Evolutionary conservation across 92 coral and sea anemone genomes (phyloP), one percentile per base, ranked within the genome.

Genomic region (Pocillopora meandrina): DNA sequence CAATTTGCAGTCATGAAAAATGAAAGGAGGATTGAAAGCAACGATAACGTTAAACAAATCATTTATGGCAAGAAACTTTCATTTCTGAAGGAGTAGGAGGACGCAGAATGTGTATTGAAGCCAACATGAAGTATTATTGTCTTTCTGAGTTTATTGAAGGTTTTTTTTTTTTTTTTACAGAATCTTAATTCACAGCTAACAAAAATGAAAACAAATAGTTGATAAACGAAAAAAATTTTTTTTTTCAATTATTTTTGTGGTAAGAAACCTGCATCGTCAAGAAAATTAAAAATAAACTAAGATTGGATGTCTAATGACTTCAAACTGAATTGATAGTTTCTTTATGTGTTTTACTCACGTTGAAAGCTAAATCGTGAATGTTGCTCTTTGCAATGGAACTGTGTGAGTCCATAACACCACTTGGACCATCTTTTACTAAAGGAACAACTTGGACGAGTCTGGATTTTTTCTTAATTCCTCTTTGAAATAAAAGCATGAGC

Each of bases 401-500:
- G 36, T 81, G 77, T 7, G 77, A 71, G 36, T 71, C 69, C 7
- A 23, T 17, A 36, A 26, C 85, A n/a, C 77, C 70, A 31, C 33
- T n/a, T 26, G 1, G 58, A 10, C 85, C 42, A 1, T 81, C 70
- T 10, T 35, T 59, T n/a, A 16, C 58, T 62, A 71, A 35, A 36
- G 85, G 85, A 59, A 69, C 70, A 20, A 81, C 70, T 57, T n/a
- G 85, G 17, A 71, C 85, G 19, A 81, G 33, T 34, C 52, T 81
- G 36, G 85, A 61, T 15, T n/a, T 70, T 17, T 73, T 12, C 61
- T 71, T 81, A 16, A 71, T 18, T 19, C 70, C 69, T 1, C 77
- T 78, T 56, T 59, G 85, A 19, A 92, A 87, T 56, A 93, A 65
- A 34, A 84, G 84, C 42, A 82, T 62, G 16, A 92, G 59, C 5